Evolutionary conservation across 2,113 vertebrate species (phyloP).

Genomic region (Lethenteron reissneri): DNA sequence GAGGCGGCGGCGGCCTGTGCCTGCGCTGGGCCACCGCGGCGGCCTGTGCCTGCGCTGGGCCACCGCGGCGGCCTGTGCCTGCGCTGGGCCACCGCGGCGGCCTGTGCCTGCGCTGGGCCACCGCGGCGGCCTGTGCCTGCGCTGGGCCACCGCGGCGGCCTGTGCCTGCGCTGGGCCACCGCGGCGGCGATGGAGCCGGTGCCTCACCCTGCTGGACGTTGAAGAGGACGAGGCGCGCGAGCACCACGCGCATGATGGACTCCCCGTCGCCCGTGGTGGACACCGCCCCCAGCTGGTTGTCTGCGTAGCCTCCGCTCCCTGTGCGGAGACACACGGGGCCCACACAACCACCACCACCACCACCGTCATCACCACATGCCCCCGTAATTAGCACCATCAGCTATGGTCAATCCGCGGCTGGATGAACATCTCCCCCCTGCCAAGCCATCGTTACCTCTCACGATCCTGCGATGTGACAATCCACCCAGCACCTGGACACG

Average conservation of each 20-base stretch:
- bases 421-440: too few relatives aligned
- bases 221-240: constrained; percentile 55
- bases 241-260: constrained; percentile 67
- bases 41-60: neutral
- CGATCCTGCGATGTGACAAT: too few relatives aligned
- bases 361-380: too few relatives aligned
- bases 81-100: neutral
- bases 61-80: neutral
- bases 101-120: neutral
- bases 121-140: neutral
- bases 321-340: constrained; percentile 9
- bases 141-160: neutral
- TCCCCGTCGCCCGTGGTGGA: constrained; percentile 79
- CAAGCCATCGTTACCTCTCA: too few relatives aligned
- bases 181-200: too few relatives aligned
- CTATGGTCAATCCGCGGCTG: too few relatives aligned
- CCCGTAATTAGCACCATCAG: too few relatives aligned
- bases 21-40: neutral
- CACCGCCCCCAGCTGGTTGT: constrained; percentile 48
- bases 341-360: too few relatives aligned
- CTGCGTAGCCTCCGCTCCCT: constrained; percentile 76
- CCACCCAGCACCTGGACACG: too few relatives aligned
- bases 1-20: neutral
- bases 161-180: neutral
- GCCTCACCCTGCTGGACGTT: constrained; percentile 63